A percentile compares a stretch with the other conserved stretches of the same genome.
Evolutionary conservation across 2,888 invertebrate species (phyloP).

Genomic region (Rhodophaea formosa): DNA sequence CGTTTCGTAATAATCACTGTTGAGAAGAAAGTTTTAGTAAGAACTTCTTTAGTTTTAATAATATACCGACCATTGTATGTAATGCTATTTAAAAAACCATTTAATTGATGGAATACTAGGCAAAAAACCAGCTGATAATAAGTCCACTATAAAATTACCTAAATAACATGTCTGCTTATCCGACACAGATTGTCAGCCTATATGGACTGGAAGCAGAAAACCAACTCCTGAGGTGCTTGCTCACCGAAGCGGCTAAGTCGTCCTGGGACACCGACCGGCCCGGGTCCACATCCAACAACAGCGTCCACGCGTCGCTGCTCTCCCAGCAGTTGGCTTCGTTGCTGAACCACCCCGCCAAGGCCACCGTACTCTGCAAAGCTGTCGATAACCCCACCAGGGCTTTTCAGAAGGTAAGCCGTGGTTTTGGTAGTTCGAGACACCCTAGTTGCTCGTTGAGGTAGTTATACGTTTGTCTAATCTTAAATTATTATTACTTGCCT

Average conservation of each 20-base stretch:
- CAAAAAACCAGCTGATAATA: no score
- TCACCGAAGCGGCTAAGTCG: constrained; percentile 89
- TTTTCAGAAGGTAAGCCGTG: constrained; percentile 80
- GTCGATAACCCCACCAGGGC: constrained; percentile 90
- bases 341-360: constrained; percentile 91
- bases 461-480: not conserved
- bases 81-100: no score
- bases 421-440: not conserved
- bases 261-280: constrained; percentile 84
- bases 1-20: no score
- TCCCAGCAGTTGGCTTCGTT: constrained; percentile 83
- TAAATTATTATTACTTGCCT: no score
- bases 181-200: constrained; percentile 89
- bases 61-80: no score
- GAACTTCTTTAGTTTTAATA: no score
- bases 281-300: constrained; percentile 87
- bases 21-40: no score
- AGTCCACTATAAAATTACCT: not conserved
- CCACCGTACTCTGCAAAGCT: constrained; percentile 93
- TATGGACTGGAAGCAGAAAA: constrained; percentile 98
- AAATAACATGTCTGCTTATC: constrained; percentile 31
- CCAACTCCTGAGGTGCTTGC: constrained; percentile 96
- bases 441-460: constrained; percentile 7
- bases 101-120: no score
- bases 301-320: constrained; percentile 84